Evolutionary conservation across 2,113 vertebrate species (phyloP), one percentile per base, ranked within the genome.

Genomic region (Laticauda laticaudata): DNA sequence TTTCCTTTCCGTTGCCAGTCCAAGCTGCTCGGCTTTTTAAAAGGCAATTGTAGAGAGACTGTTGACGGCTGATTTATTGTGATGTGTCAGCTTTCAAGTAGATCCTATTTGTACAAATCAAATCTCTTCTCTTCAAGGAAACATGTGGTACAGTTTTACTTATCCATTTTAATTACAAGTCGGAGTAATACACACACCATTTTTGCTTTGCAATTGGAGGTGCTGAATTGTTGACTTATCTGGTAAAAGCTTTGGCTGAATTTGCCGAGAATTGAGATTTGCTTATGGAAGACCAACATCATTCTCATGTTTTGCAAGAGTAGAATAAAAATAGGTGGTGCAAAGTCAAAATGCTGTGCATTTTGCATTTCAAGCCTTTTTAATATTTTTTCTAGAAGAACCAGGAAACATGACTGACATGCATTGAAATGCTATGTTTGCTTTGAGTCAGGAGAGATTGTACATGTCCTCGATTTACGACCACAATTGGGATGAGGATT

Each of bases 1-100:
- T 90, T 54, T 53, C n/a, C 23, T 87, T 94, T 45, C 1, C n/a
- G 53, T 39, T 26, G 14, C 92, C 59, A 88, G 0, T 93, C 51
- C 24, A 55, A 53, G 92, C 0, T 0, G 0, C n/a, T 86, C 8
- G 3, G 75, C 93, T 34, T 64, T 92, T 20, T 89, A 89, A 93
- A 91, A 94, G 81, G 26, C 18, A 1, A 90, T 81, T 86, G 90
- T 43, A 87, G 88, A 61, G 34, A 89, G 0, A 8, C 87, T 87
- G 94, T 91, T 81, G 88, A 56, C 92, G 89, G 86, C 91, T 95
- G 91, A 89, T 86, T 90, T 90, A 94, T 92, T 86, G 18, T 94
- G 34, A 15, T 92, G 56, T 55, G 43, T 90, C 57, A 64, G 92
- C 94, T 75, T 93, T 92, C 89, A 75, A 0, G 91, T 94, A 90